A percentile compares a stretch with the other conserved stretches of the same genome.
Evolutionary conservation across 92 coral and sea anemone genomes (phyloP).

Genomic region (Nematostella vectensis): DNA sequence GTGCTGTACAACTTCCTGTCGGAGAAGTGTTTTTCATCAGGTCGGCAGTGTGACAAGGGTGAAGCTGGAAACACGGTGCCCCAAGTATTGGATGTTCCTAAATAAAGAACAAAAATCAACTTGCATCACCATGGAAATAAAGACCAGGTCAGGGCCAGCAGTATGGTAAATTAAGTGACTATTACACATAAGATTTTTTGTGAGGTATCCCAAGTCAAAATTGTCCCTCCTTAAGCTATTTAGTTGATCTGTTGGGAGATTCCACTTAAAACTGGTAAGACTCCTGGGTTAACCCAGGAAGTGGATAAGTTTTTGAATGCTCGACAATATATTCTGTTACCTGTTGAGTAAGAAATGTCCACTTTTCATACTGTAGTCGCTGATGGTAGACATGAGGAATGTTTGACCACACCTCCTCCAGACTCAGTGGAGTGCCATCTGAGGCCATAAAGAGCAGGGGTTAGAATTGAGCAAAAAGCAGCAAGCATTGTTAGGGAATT

Average conservation of each 20-base stretch:
- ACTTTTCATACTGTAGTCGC: slow-evolving; percentile 59
- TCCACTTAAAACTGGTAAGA: too few relatives aligned
- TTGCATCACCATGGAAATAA: neutral
- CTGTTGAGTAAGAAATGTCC: slow-evolving; percentile 99
- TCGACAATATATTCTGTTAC: slow-evolving; percentile 36
- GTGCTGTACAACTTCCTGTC: neutral
- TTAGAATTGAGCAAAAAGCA: too few relatives aligned
- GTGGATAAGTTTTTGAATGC: too few relatives aligned
- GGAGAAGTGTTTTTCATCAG: slow-evolving; percentile 52
- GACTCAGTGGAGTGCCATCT: slow-evolving; percentile 75
- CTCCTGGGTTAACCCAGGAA: too few relatives aligned
- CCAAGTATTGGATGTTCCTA: slow-evolving; percentile 91
- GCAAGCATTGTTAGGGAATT: too few relatives aligned
- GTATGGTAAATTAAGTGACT: too few relatives aligned
- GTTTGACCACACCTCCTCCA: slow-evolving; percentile 72
- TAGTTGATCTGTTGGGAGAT: too few relatives aligned
- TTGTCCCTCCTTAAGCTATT: too few relatives aligned
- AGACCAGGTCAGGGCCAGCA: too few relatives aligned
- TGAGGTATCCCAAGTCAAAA: too few relatives aligned
- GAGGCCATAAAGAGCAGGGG: slow-evolving; percentile 3
- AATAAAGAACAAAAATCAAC: neutral
- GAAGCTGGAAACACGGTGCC: slow-evolving; percentile 80
- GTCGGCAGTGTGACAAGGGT: slow-evolving; percentile 95
- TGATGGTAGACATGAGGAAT: slow-evolving; percentile 59
- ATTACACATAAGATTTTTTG: too few relatives aligned